Evolutionary conservation across 2,888 invertebrate species (phyloP).

Genomic region (Drosophila engyochracea): DNA sequence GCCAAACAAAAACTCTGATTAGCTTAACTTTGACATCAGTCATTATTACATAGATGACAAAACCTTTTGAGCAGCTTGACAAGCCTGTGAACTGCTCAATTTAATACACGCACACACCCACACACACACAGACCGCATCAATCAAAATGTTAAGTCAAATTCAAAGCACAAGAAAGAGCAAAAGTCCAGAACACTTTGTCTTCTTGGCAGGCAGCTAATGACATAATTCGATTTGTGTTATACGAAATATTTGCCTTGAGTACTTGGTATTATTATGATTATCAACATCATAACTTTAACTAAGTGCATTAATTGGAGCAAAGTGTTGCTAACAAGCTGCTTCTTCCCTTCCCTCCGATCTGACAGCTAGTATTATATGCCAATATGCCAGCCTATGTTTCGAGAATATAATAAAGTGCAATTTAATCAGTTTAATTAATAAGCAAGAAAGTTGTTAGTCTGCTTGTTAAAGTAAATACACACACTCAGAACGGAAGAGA

Average conservation of each 20-base stretch:
- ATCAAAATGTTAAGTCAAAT: constrained; percentile 25
- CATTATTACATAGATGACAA: constrained; percentile 12
- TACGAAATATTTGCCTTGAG: constrained; percentile 29
- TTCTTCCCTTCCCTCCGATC: background rate
- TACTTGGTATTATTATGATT: constrained; percentile 46
- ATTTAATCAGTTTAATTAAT: constrained; percentile 78
- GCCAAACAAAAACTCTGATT: constrained; percentile 36
- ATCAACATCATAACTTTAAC: constrained; percentile 39
- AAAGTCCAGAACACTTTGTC: constrained; percentile 12
- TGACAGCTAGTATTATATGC: background rate
- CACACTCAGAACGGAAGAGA: background rate
- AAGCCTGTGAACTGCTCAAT: constrained; percentile 6
- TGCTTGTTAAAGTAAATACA: background rate
- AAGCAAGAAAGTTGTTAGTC: constrained; percentile 44
- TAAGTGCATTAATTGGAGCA: constrained; percentile 54
- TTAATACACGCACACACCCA: background rate
- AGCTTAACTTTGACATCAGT: constrained; percentile 26
- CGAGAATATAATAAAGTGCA: constrained; percentile 39
- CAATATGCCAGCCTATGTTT: constrained; percentile 7
- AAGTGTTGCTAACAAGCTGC: constrained; percentile 22
- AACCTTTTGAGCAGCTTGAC: constrained; percentile 8
- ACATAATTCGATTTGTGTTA: constrained; percentile 61
- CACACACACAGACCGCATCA: constrained; percentile 14
- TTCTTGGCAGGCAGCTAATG: constrained; percentile 35
- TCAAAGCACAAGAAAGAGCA: constrained; percentile 1